Conservation (phyloP, 2,113 vertebrate species). For the Cyprinus carpio region DNA sequence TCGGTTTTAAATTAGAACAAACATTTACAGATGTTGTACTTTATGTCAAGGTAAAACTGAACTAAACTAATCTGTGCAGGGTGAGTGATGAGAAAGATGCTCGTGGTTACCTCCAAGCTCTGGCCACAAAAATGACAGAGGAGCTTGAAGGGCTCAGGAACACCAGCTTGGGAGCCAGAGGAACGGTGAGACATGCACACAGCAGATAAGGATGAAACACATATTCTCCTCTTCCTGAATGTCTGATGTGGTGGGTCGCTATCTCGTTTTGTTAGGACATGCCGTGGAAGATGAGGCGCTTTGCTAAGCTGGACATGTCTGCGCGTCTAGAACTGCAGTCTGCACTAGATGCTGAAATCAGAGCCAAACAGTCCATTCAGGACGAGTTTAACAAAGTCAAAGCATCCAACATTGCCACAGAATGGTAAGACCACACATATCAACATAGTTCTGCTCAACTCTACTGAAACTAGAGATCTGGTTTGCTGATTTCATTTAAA, state of each 20-base stretch:
- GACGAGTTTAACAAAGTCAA: slow-evolving; percentile 97
- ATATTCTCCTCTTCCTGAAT: not conserved
- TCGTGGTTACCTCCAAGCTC: slow-evolving; percentile 93
- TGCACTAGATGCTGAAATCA: slow-evolving; percentile 95
- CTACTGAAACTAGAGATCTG: not conserved
- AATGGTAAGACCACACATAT: slow-evolving; percentile 81
- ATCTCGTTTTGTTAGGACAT: slow-evolving; percentile 81
- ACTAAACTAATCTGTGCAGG: slow-evolving; percentile 71
- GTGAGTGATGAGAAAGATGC: slow-evolving; percentile 99
- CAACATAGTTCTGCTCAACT: not conserved
- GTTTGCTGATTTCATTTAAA: not conserved
- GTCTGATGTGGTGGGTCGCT: slow-evolving; percentile 2
- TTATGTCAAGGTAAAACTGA: not conserved
- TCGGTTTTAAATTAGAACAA: too few species aligned
- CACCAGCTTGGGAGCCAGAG: slow-evolving; percentile 91
- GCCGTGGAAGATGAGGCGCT: slow-evolving; percentile 98
- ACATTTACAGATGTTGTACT: too few species aligned
- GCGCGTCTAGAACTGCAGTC: slow-evolving; percentile 96
- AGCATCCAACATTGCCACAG: slow-evolving; percentile 90
- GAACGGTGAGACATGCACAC: slow-evolving; percentile 79
- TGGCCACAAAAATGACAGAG: slow-evolving; percentile 98
- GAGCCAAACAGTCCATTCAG: slow-evolving; percentile 94
- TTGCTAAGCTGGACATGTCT: slow-evolving; percentile 98
- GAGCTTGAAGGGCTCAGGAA: slow-evolving; percentile 93
- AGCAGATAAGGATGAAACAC: not conserved